These are phyloP conservation scores for Delphinus delphis DNA, from an alignment of 2,113 vertebrate genomes.

Conservation along the genomic window DNA sequence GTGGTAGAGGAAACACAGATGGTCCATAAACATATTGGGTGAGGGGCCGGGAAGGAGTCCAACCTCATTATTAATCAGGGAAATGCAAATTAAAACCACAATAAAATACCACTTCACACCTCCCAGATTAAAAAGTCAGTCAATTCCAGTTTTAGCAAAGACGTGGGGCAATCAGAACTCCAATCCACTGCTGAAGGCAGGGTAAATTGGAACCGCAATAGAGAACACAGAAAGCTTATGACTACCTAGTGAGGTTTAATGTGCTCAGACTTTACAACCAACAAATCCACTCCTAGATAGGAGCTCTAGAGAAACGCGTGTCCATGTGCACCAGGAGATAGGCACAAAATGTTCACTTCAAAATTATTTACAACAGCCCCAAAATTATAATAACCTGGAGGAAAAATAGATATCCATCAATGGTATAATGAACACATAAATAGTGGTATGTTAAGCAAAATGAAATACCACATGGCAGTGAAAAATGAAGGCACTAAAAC, in stretches of 20 bases:
- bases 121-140: neutral
- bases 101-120: neutral
- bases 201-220: neutral
- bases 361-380: neutral
- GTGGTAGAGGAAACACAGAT: neutral
- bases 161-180: neutral
- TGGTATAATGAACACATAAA: neutral
- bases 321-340: neutral
- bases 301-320: neutral
- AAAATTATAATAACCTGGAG: neutral
- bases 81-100: slow-evolving; percentile 21
- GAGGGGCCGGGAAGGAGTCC: neutral
- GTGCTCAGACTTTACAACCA: neutral
- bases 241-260: neutral
- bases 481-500: neutral
- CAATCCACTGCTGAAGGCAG: neutral
- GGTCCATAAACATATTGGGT: neutral
- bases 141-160: slow-evolving; percentile 8
- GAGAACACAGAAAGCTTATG: neutral
- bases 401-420: neutral
- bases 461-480: neutral
- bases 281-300: neutral
- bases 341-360: neutral
- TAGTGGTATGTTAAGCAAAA: neutral
- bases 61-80: neutral